Conservation (phyloP, 1,140 invertebrate species). For the Conus betulinus region DNA sequence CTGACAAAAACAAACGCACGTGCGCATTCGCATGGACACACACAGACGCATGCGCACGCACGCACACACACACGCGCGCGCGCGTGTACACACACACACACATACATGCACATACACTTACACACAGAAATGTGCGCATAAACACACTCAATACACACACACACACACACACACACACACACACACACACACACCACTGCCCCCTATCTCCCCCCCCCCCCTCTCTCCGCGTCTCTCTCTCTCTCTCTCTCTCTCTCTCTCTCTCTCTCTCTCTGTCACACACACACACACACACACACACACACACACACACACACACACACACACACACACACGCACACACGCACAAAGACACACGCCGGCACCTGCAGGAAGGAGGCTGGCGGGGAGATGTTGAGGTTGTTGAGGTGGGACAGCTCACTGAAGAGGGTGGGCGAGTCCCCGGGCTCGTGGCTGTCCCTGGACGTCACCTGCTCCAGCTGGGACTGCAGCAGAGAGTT, state of each 20-base stretch:
- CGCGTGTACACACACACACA: neutral
- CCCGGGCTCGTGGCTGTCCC: neutral
- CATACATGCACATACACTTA: neutral
- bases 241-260: neutral
- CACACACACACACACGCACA: neutral
- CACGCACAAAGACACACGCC: neutral
- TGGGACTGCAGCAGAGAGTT: neutral
- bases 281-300: too few species aligned
- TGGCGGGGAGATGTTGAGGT: neutral
- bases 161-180: constrained; percentile 5
- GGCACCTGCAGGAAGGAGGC: neutral
- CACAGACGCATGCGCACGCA: too few species aligned
- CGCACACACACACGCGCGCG: too few species aligned
- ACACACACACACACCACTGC: neutral
- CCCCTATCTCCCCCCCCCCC: neutral
- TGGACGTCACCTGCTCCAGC: neutral
- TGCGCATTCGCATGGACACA: too few species aligned
- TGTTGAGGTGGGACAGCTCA: constrained; percentile 5
- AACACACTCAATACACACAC: neutral
- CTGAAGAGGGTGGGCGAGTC: constrained; percentile 12
- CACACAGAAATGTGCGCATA: neutral
- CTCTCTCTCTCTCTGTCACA: too few species aligned
- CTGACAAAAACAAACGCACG: too few species aligned
- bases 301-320: neutral
- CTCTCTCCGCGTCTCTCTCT: neutral